Evolutionary conservation across 1,140 invertebrate genomes (phyloP).

Genomic region (Bombus confusus): DNA sequence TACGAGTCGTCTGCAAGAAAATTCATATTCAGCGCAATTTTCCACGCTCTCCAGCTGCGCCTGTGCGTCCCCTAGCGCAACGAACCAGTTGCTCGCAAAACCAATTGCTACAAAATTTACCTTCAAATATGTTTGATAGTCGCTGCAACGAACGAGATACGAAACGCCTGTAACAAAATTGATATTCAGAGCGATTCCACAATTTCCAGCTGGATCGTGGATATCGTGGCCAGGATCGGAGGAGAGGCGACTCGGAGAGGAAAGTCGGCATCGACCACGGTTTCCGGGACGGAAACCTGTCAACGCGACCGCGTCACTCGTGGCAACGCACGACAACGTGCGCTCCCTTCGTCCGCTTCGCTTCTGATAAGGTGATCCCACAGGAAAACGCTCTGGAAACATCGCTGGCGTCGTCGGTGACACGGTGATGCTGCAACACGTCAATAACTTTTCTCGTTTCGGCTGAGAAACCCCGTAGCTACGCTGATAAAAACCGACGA

Average conservation of each 20-base stretch:
- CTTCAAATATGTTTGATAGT: no score
- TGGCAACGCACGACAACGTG: neutral
- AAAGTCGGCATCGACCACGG: conserved; percentile 33
- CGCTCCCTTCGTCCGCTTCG: neutral
- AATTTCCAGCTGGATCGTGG: neutral
- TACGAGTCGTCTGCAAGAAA: no score
- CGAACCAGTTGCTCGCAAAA: no score
- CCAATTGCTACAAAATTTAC: no score
- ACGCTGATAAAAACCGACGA: conserved; percentile 67
- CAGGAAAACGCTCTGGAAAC: conserved; percentile 23
- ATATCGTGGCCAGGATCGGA: conserved; percentile 10
- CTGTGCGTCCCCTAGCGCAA: rapidly evolving
- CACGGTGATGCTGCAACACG: conserved; percentile 74
- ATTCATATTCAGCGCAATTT: no score
- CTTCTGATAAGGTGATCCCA: conserved; percentile 33
- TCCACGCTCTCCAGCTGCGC: rapidly evolving
- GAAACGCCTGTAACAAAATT: neutral
- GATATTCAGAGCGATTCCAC: neutral
- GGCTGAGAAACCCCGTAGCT: neutral
- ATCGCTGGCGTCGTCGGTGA: rapidly evolving
- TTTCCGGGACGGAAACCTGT: conserved; percentile 48
- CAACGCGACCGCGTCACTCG: conserved; percentile 13
- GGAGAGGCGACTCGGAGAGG: neutral
- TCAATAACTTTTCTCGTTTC: conserved; percentile 68
- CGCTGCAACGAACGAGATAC: no score